These are phyloP conservation scores for Athene cunicularia DNA, from an alignment of 2,113 vertebrate genomes.

Conservation along the genomic window DNA sequence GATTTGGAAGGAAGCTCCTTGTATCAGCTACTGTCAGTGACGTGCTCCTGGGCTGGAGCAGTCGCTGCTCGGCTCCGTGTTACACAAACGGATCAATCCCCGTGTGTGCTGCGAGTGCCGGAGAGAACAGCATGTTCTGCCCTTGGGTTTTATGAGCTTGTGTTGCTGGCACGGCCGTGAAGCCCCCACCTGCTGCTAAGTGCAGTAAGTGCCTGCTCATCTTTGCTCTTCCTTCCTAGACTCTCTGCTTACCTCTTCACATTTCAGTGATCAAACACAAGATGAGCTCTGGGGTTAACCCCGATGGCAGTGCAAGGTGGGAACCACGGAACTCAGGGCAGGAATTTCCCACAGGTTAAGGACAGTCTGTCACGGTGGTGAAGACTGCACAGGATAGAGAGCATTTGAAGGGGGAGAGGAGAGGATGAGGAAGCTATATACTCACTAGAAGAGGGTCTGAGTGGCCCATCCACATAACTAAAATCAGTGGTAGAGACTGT, in stretches of 20 bases:
- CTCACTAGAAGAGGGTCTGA: not conserved
- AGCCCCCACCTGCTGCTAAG: not conserved
- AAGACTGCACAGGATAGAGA: not conserved
- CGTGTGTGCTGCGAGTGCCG: fast-evolving
- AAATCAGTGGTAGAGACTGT: not conserved
- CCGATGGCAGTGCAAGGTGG: not conserved
- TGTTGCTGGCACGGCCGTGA: not conserved
- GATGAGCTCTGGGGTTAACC: not conserved
- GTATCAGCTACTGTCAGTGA: not conserved
- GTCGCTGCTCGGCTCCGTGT: not conserved
- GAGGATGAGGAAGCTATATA: too few relatives aligned
- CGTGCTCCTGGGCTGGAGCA: not conserved
- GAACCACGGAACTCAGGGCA: fast-evolving
- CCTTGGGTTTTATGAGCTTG: not conserved
- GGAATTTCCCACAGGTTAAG: not conserved
- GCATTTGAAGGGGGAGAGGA: not conserved
- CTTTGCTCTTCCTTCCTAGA: not conserved
- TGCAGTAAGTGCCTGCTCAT: not conserved
- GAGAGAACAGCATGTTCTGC: not conserved
- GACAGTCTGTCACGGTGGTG: not conserved
- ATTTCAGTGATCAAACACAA: fast-evolving
- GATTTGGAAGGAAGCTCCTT: not conserved
- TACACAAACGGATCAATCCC: not conserved
- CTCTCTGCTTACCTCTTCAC: not conserved
- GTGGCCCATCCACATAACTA: not conserved